These are phyloP conservation scores for Zaprionus inermis DNA, from an alignment of 1,140 invertebrate species.

Conservation along the genomic window DNA sequence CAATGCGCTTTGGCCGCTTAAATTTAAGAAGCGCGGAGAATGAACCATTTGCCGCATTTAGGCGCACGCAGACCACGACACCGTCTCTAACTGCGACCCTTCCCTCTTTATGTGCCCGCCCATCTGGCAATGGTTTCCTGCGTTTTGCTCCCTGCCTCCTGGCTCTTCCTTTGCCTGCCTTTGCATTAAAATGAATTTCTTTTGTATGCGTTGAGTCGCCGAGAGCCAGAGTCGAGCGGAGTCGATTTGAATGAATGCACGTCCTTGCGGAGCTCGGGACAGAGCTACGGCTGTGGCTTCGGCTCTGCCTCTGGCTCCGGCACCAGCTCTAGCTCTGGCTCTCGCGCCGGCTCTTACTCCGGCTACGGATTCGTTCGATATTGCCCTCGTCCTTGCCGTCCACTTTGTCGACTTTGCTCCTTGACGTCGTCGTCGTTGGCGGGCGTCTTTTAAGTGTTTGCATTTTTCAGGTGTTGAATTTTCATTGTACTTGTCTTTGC, in stretches of 20 bases:
- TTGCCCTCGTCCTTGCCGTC: constrained; percentile 41
- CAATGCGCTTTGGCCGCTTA: constrained; percentile 74
- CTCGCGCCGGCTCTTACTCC: neutral
- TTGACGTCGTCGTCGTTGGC: constrained; percentile 34
- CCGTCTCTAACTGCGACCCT: constrained; percentile 18
- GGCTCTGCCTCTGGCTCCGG: too few species aligned
- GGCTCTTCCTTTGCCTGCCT: constrained; percentile 22
- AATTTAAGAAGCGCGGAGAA: constrained; percentile 56
- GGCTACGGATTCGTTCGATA: constrained; percentile 30
- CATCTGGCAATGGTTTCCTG: constrained; percentile 61
- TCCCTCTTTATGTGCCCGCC: neutral
- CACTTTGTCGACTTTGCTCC: constrained; percentile 32
- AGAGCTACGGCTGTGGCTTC: neutral
- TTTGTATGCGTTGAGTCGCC: constrained; percentile 56
- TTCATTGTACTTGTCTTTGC: constrained; percentile 74
- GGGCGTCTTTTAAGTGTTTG: constrained; percentile 76
- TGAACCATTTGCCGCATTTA: constrained; percentile 67
- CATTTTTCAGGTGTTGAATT: constrained; percentile 79
- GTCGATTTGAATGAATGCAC: constrained; percentile 79
- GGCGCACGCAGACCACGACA: constrained; percentile 71
- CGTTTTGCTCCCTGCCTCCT: neutral
- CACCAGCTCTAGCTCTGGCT: neutral
- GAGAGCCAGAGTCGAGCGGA: constrained; percentile 25
- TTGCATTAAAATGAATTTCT: constrained; percentile 79
- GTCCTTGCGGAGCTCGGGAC: constrained; percentile 44